Conservation (phyloP, 2,797 vertebrate genomes). For the Odontamblyopus rebecca region DNA sequence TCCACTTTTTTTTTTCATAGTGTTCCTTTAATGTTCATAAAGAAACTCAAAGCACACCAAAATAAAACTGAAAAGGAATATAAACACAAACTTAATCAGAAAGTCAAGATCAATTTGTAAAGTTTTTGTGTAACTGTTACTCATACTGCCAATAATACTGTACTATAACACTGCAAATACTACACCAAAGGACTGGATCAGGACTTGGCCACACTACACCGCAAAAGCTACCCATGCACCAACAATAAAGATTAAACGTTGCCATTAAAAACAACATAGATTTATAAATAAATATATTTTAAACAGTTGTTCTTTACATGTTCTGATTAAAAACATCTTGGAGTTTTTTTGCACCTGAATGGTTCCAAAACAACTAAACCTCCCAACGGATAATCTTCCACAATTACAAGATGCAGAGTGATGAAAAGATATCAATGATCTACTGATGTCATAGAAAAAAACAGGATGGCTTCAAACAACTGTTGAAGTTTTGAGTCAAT, state of each 20-base stretch:
- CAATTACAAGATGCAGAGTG: conserved; percentile 62
- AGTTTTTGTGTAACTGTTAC: background rate
- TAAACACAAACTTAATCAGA: background rate
- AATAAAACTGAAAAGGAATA: background rate
- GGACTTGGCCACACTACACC: background rate
- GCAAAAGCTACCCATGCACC: conserved; percentile 10
- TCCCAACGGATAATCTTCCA: conserved; percentile 66
- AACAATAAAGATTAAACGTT: conserved; percentile 33
- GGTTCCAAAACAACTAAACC: conserved; percentile 63
- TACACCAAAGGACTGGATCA: background rate
- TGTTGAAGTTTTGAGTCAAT: conserved; percentile 68
- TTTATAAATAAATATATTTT: conserved; percentile 45
- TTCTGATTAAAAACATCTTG: conserved; percentile 40
- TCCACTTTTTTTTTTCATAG: too few relatives aligned
- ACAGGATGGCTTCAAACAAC: conserved; percentile 68
- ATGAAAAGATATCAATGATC: conserved; percentile 75
- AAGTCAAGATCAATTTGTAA: background rate
- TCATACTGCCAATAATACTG: too few relatives aligned
- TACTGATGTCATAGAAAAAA: conserved; percentile 75
- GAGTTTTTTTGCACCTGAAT: conserved; percentile 59
- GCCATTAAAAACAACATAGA: conserved; percentile 37
- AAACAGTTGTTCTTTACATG: conserved; percentile 54
- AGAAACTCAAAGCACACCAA: background rate
- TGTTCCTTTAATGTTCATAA: background rate
- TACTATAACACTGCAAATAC: background rate